Conservation (phyloP, 2,797 vertebrate species). For the Neopelma chrysocephalum region DNA sequence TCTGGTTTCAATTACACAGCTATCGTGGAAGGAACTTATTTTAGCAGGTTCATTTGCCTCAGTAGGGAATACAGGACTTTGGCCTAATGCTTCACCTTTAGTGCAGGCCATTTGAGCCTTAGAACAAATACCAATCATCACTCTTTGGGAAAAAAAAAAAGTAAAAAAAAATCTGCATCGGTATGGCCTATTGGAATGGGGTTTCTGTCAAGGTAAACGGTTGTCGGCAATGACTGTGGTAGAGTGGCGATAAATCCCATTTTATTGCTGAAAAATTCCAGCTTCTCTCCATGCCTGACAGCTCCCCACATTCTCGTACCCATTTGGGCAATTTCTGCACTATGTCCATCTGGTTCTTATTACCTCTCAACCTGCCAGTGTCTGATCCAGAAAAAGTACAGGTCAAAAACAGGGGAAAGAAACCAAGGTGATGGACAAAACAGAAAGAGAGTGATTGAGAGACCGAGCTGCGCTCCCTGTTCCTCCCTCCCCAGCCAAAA, state of each 20-base stretch:
- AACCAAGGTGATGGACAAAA: slow-evolving; percentile 76
- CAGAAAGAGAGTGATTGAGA: slow-evolving; percentile 64
- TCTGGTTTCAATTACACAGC: slow-evolving; percentile 99
- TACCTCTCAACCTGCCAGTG: slow-evolving; percentile 87
- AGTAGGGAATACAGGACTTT: slow-evolving; percentile 91
- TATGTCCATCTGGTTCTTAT: slow-evolving; percentile 99
- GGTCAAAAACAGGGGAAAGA: slow-evolving; percentile 76
- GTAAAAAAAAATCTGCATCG: slow-evolving; percentile 67
- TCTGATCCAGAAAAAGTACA: slow-evolving; percentile 85
- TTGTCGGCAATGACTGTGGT: slow-evolving; percentile 89
- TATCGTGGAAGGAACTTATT: slow-evolving; percentile 95
- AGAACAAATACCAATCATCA: slow-evolving; percentile 86
- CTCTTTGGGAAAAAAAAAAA: slow-evolving; percentile 77
- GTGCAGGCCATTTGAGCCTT: slow-evolving; percentile 85
- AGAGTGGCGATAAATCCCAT: slow-evolving; percentile 98
- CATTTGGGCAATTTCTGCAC: slow-evolving; percentile 91
- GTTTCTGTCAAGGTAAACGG: slow-evolving; percentile 84
- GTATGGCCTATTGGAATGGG: slow-evolving; percentile 79
- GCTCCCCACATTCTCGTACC: slow-evolving; percentile 93
- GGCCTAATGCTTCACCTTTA: slow-evolving; percentile 86
- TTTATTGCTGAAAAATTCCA: slow-evolving; percentile 99
- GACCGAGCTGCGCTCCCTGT: not conserved
- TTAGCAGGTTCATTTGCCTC: slow-evolving; percentile 99
- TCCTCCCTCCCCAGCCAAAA: not conserved
- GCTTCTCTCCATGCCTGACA: slow-evolving; percentile 98